These are phyloP conservation scores for Tetragonisca angustula DNA, from an alignment of 2,888 invertebrate species.

Conservation along the genomic window DNA sequence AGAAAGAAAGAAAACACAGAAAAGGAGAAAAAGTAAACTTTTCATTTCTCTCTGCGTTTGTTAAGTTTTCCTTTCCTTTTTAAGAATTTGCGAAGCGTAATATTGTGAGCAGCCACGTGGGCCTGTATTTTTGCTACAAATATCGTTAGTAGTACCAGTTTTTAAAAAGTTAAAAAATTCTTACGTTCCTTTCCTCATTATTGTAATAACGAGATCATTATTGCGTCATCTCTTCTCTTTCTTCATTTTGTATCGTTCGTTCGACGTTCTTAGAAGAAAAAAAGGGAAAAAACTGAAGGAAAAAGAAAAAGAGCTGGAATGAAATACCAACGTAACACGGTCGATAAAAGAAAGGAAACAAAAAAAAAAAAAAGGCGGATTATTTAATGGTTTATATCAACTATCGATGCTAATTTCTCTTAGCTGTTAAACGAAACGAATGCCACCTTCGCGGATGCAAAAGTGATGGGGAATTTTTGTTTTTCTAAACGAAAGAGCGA, in stretches of 20 bases:
- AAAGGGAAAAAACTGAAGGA: neutral
- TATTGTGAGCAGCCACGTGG: slow-evolving; percentile 59
- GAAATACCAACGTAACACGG: slow-evolving; percentile 24
- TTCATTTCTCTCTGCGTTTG: slow-evolving; percentile 56
- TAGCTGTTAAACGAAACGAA: slow-evolving; percentile 36
- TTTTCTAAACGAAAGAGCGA: slow-evolving; percentile 16
- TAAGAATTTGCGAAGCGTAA: slow-evolving; percentile 49
- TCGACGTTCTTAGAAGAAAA: slow-evolving; percentile 19
- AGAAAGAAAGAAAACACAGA: slow-evolving; percentile 23
- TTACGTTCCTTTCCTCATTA: slow-evolving; percentile 21
- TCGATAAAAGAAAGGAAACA: neutral
- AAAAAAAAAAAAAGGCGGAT: neutral
- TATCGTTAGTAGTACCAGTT: slow-evolving; percentile 61
- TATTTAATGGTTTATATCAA: slow-evolving; percentile 22
- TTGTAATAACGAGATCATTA: neutral
- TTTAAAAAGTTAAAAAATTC: slow-evolving; percentile 30
- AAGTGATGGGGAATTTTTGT: slow-evolving; percentile 50
- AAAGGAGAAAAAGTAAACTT: slow-evolving; percentile 16
- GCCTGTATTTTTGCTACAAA: slow-evolving; percentile 73
- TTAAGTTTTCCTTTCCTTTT: slow-evolving; percentile 60
- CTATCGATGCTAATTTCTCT: slow-evolving; percentile 24
- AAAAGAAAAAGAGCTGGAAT: neutral
- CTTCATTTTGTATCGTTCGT: neutral
- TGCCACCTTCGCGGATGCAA: slow-evolving; percentile 30
- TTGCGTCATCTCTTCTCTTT: neutral